These are phyloP conservation scores for Elanoides forficatus DNA, from an alignment of 2,113 vertebrate species.

Conservation along the genomic window DNA sequence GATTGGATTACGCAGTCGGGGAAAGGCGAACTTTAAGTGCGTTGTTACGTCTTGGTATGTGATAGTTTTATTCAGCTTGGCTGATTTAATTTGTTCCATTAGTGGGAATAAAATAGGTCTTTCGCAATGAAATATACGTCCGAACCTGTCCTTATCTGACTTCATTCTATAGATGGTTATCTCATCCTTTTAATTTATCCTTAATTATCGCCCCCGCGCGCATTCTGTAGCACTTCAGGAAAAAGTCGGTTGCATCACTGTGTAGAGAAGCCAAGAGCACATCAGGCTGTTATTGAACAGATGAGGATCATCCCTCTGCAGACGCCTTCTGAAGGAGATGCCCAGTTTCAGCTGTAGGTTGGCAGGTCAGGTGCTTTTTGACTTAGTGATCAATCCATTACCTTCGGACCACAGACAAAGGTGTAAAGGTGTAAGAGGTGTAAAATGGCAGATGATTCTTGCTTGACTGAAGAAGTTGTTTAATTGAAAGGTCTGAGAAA, in stretches of 20 bases:
- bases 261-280: neutral
- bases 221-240: neutral
- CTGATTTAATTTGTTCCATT: slow-evolving; percentile 40
- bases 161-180: neutral
- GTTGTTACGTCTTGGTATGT: neutral
- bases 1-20: neutral
- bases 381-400: neutral
- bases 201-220: neutral
- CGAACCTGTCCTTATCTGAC: slow-evolving; percentile 14
- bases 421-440: neutral
- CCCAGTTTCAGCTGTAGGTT: neutral
- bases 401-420: accelerated
- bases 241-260: neutral
- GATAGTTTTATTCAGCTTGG: slow-evolving; percentile 29
- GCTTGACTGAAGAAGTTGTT: neutral
- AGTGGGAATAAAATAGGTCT: slow-evolving; percentile 1
- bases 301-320: neutral
- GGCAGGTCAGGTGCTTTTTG: neutral
- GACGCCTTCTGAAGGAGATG: neutral
- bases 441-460: neutral
- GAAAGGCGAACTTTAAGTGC: neutral
- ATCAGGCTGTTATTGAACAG: neutral
- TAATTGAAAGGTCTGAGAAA: neutral
- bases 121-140: slow-evolving; percentile 6
- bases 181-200: slow-evolving; percentile 12